Evolutionary conservation across 2,113 vertebrate genomes (phyloP).

Genomic region (Pomatostomus ruficeps): DNA sequence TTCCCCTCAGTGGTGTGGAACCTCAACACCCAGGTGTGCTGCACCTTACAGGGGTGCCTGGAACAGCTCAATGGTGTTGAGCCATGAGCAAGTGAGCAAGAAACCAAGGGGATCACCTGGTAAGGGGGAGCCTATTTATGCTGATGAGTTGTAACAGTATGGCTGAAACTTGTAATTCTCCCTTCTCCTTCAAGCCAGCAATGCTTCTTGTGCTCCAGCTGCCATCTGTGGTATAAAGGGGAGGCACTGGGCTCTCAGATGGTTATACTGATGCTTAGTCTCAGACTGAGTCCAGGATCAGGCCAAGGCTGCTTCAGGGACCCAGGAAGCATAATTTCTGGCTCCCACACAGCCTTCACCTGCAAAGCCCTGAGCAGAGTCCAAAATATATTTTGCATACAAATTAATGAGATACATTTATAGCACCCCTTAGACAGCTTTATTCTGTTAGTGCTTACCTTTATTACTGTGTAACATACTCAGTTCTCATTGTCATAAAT

Average conservation of each 20-base stretch:
- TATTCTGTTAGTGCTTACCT: constrained; percentile 64
- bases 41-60: not conserved
- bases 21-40: not conserved
- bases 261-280: not conserved
- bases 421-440: constrained; percentile 60
- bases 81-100: not conserved
- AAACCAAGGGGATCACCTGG: not conserved
- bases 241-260: not conserved
- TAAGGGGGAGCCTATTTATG: not conserved
- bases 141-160: not conserved
- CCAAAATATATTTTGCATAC: constrained; percentile 66
- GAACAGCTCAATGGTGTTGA: rapidly evolving
- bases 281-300: not conserved
- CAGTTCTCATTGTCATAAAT: constrained; percentile 52
- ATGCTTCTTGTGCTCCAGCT: not conserved
- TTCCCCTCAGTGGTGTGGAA: not conserved
- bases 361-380: constrained; percentile 42
- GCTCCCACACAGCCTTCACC: constrained; percentile 31
- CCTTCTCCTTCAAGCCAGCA: not conserved
- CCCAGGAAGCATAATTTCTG: constrained; percentile 7
- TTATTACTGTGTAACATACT: constrained; percentile 61
- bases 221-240: not conserved
- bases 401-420: constrained; percentile 66
- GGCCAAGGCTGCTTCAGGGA: constrained; percentile 3
- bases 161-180: not conserved